Base-by-base conservation (phyloP, 1,140 invertebrate genomes). In the Drosophila sp. region DNA sequence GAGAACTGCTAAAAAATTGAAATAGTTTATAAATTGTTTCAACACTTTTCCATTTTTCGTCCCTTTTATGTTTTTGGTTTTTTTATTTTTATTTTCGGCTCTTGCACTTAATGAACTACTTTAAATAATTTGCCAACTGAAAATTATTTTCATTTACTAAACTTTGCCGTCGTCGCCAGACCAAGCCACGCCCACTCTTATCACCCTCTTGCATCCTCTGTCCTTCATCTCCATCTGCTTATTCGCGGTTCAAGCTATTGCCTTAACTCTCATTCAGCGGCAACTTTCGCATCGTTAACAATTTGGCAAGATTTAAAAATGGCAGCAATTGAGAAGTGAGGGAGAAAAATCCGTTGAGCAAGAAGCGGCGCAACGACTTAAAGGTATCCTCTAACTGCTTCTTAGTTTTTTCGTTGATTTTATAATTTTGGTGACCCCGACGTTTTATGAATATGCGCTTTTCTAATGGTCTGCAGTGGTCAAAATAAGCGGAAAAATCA, bases 261-360 rank as follows among this genome's bases (percentile, higher is more conserved):
- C 72, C 72, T 57, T 75, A 67, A 41, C 72, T 76, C 73, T 64
- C 65, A 69, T 76, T 75, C 79, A 78, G 76, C 68, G 83, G 82
- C 83, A 86, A 86, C 83, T 86, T 86, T 83, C 70, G 80, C 83
- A 82, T 87, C 83, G 83, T 89, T 86, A 86, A 86, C 83, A 86
- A 86, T 86, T 86, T 86, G 83, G 83, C 83, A 86, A 87, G 83
- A 86, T 86, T 86, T 86, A 87, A 83, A 87, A 87, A 83, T 87
- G 84, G 64, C 76, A 69, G 64, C 57, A 64, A 76, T 77, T 66
- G 74, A 71, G 73, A 27, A 73, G 66, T 30, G 61, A 29, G 27
- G 41, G 32, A 58, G 50, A 55, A 67, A 61, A 25, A 40, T 41
- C n/a, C n/a, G 55, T 29, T 38, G 17, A 3, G 38, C n/a, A 47